Evolutionary conservation across 64 coral and sea anemone genomes (phyloP).

Genomic region (Montipora cactus): DNA sequence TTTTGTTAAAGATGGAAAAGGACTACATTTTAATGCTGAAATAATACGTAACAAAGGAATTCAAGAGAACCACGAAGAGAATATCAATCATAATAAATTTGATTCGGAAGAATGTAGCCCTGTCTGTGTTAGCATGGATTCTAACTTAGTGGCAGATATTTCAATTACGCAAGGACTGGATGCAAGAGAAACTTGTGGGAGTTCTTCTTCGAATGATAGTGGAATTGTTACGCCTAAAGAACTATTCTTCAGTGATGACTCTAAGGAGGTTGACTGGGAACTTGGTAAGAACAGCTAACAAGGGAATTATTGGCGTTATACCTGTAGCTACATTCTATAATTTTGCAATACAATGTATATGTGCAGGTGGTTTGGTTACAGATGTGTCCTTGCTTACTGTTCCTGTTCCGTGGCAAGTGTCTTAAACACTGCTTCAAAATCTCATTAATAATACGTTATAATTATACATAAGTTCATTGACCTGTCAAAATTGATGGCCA

Average conservation of each 20-base stretch:
- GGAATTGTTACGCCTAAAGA: slow-evolving; percentile 40
- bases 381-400: too few species aligned
- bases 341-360: too few species aligned
- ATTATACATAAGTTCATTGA: too few species aligned
- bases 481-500: too few species aligned
- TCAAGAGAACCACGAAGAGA: not conserved
- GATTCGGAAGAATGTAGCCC: slow-evolving; percentile 11
- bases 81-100: slow-evolving; percentile 32
- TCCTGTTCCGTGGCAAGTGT: too few species aligned
- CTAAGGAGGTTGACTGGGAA: slow-evolving; percentile 13
- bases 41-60: not conserved
- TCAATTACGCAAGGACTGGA: slow-evolving; percentile 15
- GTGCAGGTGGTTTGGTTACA: not conserved
- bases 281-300: not conserved
- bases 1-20: not conserved
- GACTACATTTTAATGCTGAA: not conserved
- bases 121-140: slow-evolving; percentile 38
- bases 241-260: not conserved
- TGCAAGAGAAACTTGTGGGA: not conserved
- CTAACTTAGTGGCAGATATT: slow-evolving; percentile 46
- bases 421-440: too few species aligned
- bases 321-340: too few species aligned
- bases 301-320: not conserved
- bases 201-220: slow-evolving; percentile 31
- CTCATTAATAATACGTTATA: too few species aligned